phyloP scores from a whole-genome alignment of 2,888 invertebrate species.

The Tipula lateralis region DNA sequence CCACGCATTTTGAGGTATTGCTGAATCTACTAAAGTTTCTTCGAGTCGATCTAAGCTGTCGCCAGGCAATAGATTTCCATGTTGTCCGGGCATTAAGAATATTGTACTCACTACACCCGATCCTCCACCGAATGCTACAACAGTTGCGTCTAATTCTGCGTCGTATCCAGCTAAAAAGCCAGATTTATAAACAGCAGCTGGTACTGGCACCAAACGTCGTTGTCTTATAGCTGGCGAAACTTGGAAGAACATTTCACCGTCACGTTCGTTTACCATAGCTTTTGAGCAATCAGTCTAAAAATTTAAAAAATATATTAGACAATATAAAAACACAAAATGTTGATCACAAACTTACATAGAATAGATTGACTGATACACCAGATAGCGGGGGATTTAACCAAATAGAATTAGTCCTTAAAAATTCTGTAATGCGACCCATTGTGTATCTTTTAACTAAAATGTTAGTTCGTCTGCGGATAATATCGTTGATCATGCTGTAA shows the following conservation, averaged over 20 bases:
- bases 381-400: constrained; percentile 71
- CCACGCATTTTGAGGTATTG: constrained; percentile 66
- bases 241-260: constrained; percentile 82
- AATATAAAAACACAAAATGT: neutral
- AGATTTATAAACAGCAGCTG: constrained; percentile 71
- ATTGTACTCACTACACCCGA: constrained; percentile 71
- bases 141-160: constrained; percentile 76
- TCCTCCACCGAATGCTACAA: constrained; percentile 67
- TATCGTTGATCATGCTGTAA: constrained; percentile 75
- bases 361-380: constrained; percentile 76
- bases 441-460: constrained; percentile 73
- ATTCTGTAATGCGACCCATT: constrained; percentile 70
- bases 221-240: constrained; percentile 75
- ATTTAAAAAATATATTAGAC: constrained; percentile 26
- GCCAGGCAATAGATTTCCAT: constrained; percentile 72
- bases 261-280: constrained; percentile 69
- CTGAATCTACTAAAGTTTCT: constrained; percentile 61
- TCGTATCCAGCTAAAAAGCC: constrained; percentile 83
- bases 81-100: constrained; percentile 80
- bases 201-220: constrained; percentile 74
- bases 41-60: constrained; percentile 74
- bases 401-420: constrained; percentile 67
- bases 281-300: constrained; percentile 73
- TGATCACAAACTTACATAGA: constrained; percentile 53
- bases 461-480: constrained; percentile 76